A percentile compares a stretch with the other conserved stretches of the same genome.
These are phyloP conservation scores for Gallinago paraguaiae DNA, from an alignment of 2,113 vertebrate species.

Conservation along the genomic window DNA sequence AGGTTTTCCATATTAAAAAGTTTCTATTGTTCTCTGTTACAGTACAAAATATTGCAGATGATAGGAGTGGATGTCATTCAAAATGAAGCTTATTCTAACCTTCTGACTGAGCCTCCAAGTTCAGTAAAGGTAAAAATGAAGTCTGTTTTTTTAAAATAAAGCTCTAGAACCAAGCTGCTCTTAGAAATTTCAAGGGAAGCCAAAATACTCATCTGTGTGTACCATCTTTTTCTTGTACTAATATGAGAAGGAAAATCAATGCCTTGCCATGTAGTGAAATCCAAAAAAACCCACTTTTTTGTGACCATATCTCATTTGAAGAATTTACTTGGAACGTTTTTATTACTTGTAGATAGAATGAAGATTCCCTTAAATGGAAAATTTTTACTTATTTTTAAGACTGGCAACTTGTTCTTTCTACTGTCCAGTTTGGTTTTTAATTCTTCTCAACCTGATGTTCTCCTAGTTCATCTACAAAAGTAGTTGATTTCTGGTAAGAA, in stretches of 20 bases:
- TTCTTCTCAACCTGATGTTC: background rate
- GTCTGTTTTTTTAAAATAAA: background rate
- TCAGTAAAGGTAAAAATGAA: background rate
- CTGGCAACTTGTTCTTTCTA: background rate
- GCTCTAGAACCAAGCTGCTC: background rate
- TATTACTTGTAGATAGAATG: background rate
- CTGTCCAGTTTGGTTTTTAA: background rate
- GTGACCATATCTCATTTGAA: background rate
- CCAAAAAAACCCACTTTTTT: background rate
- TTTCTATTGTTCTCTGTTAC: background rate
- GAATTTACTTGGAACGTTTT: background rate
- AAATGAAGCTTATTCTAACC: background rate
- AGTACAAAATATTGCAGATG: background rate
- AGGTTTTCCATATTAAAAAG: background rate
- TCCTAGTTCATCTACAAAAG: background rate
- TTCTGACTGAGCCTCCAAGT: background rate
- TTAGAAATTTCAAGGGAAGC: background rate
- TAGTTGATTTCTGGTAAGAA: background rate
- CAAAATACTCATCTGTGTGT: background rate
- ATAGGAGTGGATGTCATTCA: background rate
- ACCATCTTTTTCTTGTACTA: background rate
- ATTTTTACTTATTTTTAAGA: background rate
- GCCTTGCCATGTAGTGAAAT: background rate
- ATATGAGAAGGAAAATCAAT: background rate
- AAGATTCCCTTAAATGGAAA: background rate